Conservation (phyloP, 1,140 invertebrate species). For the Bombus confusus region DNA sequence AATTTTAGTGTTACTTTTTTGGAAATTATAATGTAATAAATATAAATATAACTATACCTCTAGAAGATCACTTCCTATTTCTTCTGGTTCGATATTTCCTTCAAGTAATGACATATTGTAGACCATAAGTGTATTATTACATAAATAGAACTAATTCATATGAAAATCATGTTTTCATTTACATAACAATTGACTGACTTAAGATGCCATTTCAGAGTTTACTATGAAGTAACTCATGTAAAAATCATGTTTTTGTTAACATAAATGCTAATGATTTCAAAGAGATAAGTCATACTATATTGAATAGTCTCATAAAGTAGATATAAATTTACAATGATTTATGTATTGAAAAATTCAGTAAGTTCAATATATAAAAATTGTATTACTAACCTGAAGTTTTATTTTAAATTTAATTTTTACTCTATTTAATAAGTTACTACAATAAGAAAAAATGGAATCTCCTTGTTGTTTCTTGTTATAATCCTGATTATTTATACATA, state of each 20-base stretch:
- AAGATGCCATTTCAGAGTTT: not conserved
- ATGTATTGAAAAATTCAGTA: not conserved
- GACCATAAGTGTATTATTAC: not conserved
- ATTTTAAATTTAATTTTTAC: not conserved
- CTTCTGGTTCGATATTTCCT: not conserved
- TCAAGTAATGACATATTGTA: constrained; percentile 1
- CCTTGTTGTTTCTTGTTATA: not conserved
- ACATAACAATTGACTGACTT: not conserved
- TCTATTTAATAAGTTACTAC: not conserved
- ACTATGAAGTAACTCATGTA: not conserved
- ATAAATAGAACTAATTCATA: not conserved
- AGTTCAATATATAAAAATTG: not conserved
- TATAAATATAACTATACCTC: not conserved
- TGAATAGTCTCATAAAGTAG: not conserved
- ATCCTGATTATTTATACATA: not conserved
- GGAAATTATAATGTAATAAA: not conserved
- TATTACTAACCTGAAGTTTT: not conserved
- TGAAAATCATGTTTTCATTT: constrained; percentile 17
- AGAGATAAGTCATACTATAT: not conserved
- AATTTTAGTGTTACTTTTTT: not conserved
- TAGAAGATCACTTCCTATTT: not conserved
- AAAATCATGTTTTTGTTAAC: not conserved
- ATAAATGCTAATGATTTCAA: not conserved
- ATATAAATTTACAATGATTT: not conserved
- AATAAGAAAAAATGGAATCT: not conserved